These are phyloP conservation scores for Nomada goodeniana DNA, from an alignment of 2,888 invertebrate species.

Conservation along the genomic window DNA sequence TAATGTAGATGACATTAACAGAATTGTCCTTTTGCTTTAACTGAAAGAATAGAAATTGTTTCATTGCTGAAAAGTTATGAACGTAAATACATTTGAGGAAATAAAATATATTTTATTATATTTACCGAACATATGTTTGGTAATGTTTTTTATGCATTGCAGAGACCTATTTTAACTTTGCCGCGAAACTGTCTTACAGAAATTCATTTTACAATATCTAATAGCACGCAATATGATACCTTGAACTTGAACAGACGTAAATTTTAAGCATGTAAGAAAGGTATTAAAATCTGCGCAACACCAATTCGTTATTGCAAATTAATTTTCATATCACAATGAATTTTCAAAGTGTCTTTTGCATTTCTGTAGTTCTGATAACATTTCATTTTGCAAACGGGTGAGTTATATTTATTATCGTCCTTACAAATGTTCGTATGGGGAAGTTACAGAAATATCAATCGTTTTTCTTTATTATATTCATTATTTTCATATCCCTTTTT, in stretches of 20 bases:
- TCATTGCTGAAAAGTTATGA: too few relatives aligned
- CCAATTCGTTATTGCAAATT: not conserved
- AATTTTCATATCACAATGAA: slow-evolving; percentile 18
- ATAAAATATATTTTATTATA: not conserved
- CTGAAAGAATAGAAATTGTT: too few relatives aligned
- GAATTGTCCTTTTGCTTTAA: too few relatives aligned
- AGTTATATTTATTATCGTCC: slow-evolving; percentile 10
- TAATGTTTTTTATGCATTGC: not conserved
- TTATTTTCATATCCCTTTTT: not conserved
- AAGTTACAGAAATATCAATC: not conserved
- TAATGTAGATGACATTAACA: too few relatives aligned
- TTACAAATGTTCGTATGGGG: not conserved
- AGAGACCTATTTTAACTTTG: slow-evolving; percentile 15
- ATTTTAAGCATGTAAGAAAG: not conserved
- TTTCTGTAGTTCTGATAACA: not conserved
- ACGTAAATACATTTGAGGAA: not conserved
- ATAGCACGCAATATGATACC: not conserved
- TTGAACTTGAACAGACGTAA: not conserved
- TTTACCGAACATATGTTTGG: not conserved
- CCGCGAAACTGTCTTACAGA: slow-evolving; percentile 18
- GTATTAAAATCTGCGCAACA: not conserved
- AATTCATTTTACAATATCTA: not conserved
- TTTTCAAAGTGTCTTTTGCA: slow-evolving; percentile 7
- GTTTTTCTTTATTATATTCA: not conserved
- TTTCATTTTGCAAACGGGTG: slow-evolving; percentile 26